Evolutionary conservation across 2,888 invertebrate genomes (phyloP), one percentile per base, ranked within the genome.

Genomic region (Luperina testacea): DNA sequence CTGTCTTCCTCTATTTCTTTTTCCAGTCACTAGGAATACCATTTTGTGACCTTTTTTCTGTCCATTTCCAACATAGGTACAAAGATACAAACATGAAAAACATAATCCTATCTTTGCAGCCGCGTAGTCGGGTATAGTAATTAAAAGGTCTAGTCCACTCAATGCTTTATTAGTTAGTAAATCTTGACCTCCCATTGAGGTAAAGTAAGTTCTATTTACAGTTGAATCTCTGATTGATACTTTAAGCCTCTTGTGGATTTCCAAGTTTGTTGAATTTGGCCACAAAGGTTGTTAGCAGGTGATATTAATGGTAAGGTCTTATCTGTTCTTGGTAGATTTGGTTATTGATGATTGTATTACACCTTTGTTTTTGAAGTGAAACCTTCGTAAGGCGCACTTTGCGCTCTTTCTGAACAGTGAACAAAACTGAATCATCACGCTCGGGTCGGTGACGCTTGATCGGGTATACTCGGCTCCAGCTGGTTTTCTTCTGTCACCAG

Each of bases 181-280:
- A 65, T 77, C 59, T 84, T 77, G 64, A 53, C 38, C 63, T 65
- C 67, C 80, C 63, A 72, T 57, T 81, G 67, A 71, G 65, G 70
- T 67, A 53, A 78, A 88, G 76, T 51, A 67, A 75, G 59, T 76
- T 69, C 63, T 74, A 80, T 71, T 78, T 70, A 79, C 80, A 77
- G 70, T 81, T 78, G 65, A 72, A 77, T 45, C 67, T 65, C 61
- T 73, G 76, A 89, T 84, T 84, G 82, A 87, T 87, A 87, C 72
- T 87, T 87, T 67, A 86, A 78, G 78, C 71, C 80, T 63, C 81
- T 87, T 78, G 78, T 65, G 80, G 72, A 78, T 82, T 68, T 61
- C 51, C 38, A 87, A 87, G 84, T 87, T 87, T 77, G 78, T 81
- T 84, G 82, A 80, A 82, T 75, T 80, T 72, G 65, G 75, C 48